Base-by-base conservation (phyloP, 2,888 invertebrate species). In the Apantesis nais region DNA sequence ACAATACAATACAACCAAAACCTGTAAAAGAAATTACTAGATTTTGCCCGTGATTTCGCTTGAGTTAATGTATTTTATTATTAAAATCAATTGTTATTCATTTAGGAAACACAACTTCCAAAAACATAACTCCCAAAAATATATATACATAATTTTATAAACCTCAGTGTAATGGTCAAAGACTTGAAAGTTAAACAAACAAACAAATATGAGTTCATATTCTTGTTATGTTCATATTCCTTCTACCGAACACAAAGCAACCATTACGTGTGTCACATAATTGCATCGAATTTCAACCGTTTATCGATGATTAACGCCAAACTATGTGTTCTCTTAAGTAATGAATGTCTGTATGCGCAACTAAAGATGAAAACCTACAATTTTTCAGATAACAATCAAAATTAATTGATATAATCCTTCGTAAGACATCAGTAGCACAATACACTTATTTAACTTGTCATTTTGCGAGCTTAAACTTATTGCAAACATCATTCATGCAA, bases 391-490 rank as follows among this genome's bases (percentile, higher is more conserved):
- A 78, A 74, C 63, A 72, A 76, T 75, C 73, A 74, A 73, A 70
- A 82, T 80, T 84, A 84, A 79, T 80, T 73, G 74, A 48, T 74
- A 78, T 80, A 76, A 78, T 78, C 75, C 72, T 22, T 74, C 37
- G 62, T 70, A 70, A 70, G 73, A 68, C 77, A 83, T 86, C 92
- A 79, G 92, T 90, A 90, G 91, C 89, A 83, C 83, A 86, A 83
- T 85, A 78, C 69, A 76, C 86, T 86, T 85, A 86, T 86, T 88
- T 86, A 85, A 78, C 84, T 85, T 89, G 90, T 90, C 90, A 88
- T 85, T 89, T 89, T 88, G 86, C 84, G 78, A 84, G 84, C 80
- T 83, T 78, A 86, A 86, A 91, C 80, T 85, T 91, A 91, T 89
- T 84, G 79, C 84, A 74, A 74, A 75, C 88, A 91, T 90, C 90